A percentile compares a stretch with the other conserved stretches of the same genome.
These are phyloP conservation scores for Cygnus olor DNA, from an alignment of 2,797 vertebrate species.

Conservation along the genomic window DNA sequence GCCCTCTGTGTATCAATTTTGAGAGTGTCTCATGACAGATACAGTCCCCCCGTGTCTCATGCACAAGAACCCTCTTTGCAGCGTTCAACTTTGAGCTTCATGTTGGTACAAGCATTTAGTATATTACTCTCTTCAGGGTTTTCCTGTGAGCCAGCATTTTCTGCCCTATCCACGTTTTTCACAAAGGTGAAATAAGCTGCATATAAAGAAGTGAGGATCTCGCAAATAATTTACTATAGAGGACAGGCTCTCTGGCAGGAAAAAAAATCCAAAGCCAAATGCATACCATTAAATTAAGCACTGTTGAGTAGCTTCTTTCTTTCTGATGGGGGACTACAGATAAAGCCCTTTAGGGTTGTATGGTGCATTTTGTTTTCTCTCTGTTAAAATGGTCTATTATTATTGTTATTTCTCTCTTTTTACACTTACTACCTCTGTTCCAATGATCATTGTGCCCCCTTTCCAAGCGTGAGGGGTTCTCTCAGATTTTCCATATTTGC, in stretches of 20 bases:
- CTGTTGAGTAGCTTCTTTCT: background rate
- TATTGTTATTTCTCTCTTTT: background rate
- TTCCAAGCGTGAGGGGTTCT: background rate
- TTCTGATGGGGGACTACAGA: background rate
- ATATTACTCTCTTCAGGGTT: background rate
- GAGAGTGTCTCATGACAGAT: background rate
- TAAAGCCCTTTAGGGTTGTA: background rate
- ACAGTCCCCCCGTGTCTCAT: background rate
- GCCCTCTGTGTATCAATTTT: background rate
- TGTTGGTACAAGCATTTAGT: background rate
- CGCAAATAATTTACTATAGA: background rate
- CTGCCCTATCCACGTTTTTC: background rate
- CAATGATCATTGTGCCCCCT: rapidly evolving
- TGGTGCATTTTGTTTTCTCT: background rate
- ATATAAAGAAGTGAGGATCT: background rate
- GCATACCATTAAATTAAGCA: background rate
- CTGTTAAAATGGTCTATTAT: background rate
- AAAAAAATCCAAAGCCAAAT: background rate
- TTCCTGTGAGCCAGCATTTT: background rate
- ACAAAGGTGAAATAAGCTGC: background rate
- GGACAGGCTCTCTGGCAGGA: background rate
- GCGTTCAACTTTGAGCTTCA: background rate
- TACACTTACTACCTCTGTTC: background rate
- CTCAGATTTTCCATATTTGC: background rate
- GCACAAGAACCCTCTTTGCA: background rate